Base-by-base conservation (phyloP, 2,888 invertebrate species). In the Drosophila melanosoma region DNA sequence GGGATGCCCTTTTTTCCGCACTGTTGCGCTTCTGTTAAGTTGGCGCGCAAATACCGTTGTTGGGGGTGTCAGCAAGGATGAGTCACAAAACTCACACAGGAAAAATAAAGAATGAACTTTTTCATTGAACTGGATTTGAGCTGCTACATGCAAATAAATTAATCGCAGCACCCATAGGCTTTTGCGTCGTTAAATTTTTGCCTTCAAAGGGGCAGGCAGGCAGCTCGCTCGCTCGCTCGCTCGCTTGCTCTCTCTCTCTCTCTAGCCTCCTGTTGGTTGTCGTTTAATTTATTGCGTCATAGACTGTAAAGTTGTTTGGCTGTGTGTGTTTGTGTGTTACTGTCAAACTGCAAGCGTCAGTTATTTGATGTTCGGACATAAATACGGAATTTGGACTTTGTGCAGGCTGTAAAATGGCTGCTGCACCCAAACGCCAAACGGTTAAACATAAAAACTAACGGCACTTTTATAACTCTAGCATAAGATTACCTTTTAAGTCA, bases 401-500 rank as follows among this genome's bases (percentile, higher is more conserved):
- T 63, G 66, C 78, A 79, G 62, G 60, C 79, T 79, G 63, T 71
- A 71, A 79, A 54, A 63, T 54, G 29, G 72, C 59, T 63, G 81
- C 87, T 85, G 85, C 85, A 87, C 85, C 85, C 80, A 87, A 86
- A 78, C 82, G 75, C 69, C 74, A 88, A 87, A 86, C 87, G 77
- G 82, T 83, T 85, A 79, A 81, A 70, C 87, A 83, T 89, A 85
- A 89, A 87, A 89, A 79, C 85, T 87, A 87, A 87, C 89, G 87
- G 87, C 84, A 83, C 70, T 87, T 88, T 87, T 89, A 87, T 89
- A 82, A 85, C 87, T 84, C 78, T 69, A 78, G 78, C 82, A 71
- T 79, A 73, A 84, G 83, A 87, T 88, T 87, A 89, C 89, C 87
- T 89, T 87, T 80, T 83, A 67, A 78, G 74, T 67, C 74, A 68